Evolutionary conservation across 2,113 vertebrate genomes (phyloP), one percentile per base, ranked within the genome.

Genomic region (Gobio gobio): DNA sequence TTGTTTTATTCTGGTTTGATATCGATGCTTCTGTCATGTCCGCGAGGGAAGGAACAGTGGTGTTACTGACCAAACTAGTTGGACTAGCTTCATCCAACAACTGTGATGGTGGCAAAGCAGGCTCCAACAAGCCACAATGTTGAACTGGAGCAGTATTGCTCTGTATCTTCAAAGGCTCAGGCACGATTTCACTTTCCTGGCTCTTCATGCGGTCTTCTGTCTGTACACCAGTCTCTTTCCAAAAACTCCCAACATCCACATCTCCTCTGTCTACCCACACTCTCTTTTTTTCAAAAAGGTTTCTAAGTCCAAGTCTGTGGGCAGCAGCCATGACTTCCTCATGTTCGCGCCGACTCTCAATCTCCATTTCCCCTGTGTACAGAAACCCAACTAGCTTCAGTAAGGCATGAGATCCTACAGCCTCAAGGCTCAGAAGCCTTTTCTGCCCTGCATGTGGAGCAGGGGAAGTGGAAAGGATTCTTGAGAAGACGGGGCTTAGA

Each of bases 351-450:
- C 36, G 36, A 0, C 95, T 94, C 2, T 93, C 93, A 2, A 92
- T 90, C 83, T 95, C 95, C 90, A 97, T 91, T 88, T 96, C 92
- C 0, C 96, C 96, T 0, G 96, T 96, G 83, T 98, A 98, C 1
- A 98, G 88, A 68, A 97, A 96, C 43, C 86, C 91, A 16, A 98
- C 95, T 29, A 97, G 90, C 86, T 96, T 97, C 82, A 97, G 92
- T 82, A 98, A 91, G 0, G 90, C 94, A 88, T 91, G 58, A 0
- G 96, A 93, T 79, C 93, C 95, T 58, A 98, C 86, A 4, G 92
- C 88, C 0, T 88, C 90, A 54, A 98, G 93, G 83, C 94, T 89
- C 45, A 98, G 90, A 51, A 92, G 92, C 54, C 92, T 90, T 92
- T 92, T 92, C 49, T 91, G 78, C 88, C 95, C 93, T 0, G 70